A percentile compares a stretch with the other conserved stretches of the same genome.
phyloP scores from a whole-genome alignment of 2,113 vertebrate genomes.

The Oxyura jamaicensis region DNA sequence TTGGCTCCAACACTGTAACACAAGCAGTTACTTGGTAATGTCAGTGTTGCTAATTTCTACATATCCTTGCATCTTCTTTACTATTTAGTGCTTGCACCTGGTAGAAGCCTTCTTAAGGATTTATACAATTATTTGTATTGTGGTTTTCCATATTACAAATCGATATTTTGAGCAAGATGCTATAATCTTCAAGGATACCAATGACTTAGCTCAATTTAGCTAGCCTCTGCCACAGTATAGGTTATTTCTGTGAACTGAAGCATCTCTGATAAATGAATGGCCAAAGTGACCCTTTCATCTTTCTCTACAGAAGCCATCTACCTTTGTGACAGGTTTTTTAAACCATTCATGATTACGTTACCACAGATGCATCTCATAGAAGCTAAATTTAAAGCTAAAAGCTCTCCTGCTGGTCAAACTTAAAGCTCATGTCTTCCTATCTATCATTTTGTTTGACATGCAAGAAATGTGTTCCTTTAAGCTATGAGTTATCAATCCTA shows the following conservation, averaged over 20 bases:
- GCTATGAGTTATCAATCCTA: background rate
- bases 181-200: background rate
- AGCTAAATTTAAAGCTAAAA: conserved; percentile 13
- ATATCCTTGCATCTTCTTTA: background rate
- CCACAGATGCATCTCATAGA: background rate
- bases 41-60: background rate
- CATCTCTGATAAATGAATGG: background rate
- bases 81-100: background rate
- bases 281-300: background rate
- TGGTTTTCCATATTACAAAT: background rate
- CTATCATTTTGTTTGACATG: background rate
- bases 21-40: background rate
- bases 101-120: background rate
- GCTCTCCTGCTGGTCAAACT: background rate
- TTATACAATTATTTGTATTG: background rate
- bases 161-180: background rate
- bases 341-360: background rate
- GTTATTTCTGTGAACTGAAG: background rate
- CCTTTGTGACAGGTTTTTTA: background rate
- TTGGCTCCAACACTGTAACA: background rate
- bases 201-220: background rate
- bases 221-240: background rate
- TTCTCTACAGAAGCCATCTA: background rate
- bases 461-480: background rate
- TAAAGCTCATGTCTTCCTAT: background rate